These are phyloP conservation scores for Anniella stebbinsi DNA, from an alignment of 2,797 vertebrate genomes.

Conservation along the genomic window DNA sequence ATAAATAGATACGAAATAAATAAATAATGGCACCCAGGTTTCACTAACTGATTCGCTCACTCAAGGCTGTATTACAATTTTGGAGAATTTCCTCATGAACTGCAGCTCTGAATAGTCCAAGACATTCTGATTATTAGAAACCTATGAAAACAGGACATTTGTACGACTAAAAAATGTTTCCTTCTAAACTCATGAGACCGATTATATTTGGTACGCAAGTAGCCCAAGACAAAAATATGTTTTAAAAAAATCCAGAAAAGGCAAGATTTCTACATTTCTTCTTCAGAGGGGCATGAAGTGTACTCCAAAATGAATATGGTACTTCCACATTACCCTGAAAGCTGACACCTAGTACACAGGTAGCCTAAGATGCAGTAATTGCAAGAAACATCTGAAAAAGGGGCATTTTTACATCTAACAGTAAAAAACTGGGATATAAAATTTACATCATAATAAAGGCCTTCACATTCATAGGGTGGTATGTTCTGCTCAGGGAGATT, in stretches of 20 bases:
- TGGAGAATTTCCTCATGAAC: not conserved
- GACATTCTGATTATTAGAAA: not conserved
- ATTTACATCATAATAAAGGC: not conserved
- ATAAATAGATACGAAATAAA: too few species aligned
- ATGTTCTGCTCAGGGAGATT: too few species aligned
- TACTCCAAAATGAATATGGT: not conserved
- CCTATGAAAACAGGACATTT: not conserved
- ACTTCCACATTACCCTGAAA: too few species aligned
- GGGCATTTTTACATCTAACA: not conserved
- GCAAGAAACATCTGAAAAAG: not conserved
- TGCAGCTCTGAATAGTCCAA: not conserved
- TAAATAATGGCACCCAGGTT: not conserved
- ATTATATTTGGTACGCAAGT: not conserved
- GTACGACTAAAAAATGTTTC: not conserved
- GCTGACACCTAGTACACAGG: not conserved
- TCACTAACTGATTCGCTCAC: not conserved
- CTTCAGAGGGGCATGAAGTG: not conserved
- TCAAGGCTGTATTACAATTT: not conserved
- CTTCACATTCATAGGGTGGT: not conserved
- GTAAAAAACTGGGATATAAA: too few species aligned
- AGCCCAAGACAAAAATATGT: not conserved
- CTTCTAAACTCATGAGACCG: not conserved
- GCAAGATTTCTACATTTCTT: not conserved
- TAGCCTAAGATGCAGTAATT: not conserved
- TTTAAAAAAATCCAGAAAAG: not conserved